Evolutionary conservation across 2,888 invertebrate species (phyloP).

Genomic region (Latrodectus hesperus): DNA sequence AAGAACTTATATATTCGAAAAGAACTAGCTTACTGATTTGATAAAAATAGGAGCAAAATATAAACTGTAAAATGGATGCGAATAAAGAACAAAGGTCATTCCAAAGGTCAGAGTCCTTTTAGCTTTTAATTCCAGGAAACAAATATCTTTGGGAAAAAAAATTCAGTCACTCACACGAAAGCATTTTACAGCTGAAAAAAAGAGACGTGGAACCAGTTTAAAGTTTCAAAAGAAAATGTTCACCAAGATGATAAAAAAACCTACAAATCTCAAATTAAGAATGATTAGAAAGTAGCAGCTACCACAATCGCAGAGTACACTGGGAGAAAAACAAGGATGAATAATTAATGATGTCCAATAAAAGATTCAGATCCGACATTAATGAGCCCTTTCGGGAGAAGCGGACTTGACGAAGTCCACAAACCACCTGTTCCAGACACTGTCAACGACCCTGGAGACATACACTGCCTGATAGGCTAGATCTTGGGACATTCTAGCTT

Average conservation of each 20-base stretch:
- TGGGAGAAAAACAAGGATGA: slow-evolving; percentile 2
- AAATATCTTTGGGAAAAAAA: not conserved
- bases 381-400: slow-evolving; percentile 6
- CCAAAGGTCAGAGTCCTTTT: not conserved
- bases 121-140: not conserved
- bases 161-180: not conserved
- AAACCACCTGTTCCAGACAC: slow-evolving; percentile 36
- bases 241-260: not conserved
- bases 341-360: slow-evolving; percentile 31
- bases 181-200: not conserved
- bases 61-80: too few species aligned
- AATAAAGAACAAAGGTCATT: too few species aligned
- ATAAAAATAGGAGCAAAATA: too few species aligned
- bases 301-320: not conserved
- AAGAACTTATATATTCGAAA: too few species aligned
- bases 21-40: too few species aligned
- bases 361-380: not conserved
- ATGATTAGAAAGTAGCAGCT: not conserved
- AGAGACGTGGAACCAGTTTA: not conserved
- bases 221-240: slow-evolving; percentile 9
- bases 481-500: not conserved
- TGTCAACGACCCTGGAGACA: slow-evolving; percentile 39
- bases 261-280: slow-evolving; percentile 15
- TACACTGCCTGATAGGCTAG: not conserved
- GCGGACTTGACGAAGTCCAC: not conserved